phyloP scores from a whole-genome alignment of 2,113 vertebrate species.

The Orycteropus afer region DNA sequence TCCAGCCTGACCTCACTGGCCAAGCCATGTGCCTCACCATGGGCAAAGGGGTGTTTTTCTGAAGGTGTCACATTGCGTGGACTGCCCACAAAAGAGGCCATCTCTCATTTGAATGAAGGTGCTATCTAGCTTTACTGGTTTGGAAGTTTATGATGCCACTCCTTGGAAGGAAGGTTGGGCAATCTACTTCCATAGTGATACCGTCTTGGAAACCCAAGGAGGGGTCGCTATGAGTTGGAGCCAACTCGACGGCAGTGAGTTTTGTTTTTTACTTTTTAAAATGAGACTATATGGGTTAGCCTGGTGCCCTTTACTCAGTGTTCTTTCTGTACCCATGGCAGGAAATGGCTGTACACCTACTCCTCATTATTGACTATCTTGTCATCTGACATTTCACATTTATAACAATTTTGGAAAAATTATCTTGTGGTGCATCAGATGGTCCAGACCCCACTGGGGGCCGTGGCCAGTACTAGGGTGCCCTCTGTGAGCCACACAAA shows the following conservation, averaged over 20 bases:
- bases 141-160: neutral
- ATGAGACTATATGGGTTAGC: rapidly evolving
- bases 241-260: too few relatives aligned
- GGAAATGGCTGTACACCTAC: rapidly evolving
- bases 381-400: neutral
- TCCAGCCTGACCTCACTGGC: neutral
- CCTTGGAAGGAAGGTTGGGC: too few relatives aligned
- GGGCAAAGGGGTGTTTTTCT: neutral
- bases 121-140: neutral
- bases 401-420: neutral
- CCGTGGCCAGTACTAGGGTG: too few relatives aligned
- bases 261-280: too few relatives aligned
- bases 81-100: neutral
- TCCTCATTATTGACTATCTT: neutral
- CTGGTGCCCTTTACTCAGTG: rapidly evolving
- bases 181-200: too few relatives aligned
- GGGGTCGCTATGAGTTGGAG: too few relatives aligned
- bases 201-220: too few relatives aligned
- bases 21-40: neutral
- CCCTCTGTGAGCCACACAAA: too few relatives aligned
- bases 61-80: neutral
- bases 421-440: neutral
- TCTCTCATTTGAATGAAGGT: neutral
- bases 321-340: rapidly evolving
- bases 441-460: neutral